A percentile compares a stretch with the other conserved stretches of the same genome.
phyloP scores from a whole-genome alignment of 2,888 invertebrate genomes.

The Pyrochroa serraticornis region DNA sequence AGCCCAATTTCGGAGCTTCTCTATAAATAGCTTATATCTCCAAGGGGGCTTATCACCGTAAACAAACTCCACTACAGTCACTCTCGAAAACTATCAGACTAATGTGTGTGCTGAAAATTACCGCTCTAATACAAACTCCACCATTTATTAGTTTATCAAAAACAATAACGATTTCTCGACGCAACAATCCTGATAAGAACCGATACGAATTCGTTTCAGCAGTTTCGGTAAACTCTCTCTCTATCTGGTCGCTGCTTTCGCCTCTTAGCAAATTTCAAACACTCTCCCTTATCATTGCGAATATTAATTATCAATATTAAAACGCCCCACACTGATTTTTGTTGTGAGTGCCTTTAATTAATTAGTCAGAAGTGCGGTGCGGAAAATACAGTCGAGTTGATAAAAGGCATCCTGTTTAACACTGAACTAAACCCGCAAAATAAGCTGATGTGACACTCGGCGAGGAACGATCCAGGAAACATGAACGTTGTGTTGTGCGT shows the following conservation, averaged over 20 bases:
- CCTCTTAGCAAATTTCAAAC: no score
- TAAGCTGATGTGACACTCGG: constrained; percentile 11
- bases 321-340: not conserved
- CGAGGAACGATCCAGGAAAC: not conserved
- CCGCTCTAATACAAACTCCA: no score
- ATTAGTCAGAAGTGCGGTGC: constrained; percentile 16
- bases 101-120: not conserved
- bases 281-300: no score
- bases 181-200: no score
- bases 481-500: constrained; percentile 16
- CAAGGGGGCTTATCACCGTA: constrained; percentile 16
- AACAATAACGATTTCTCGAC: no score
- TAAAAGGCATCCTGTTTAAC: constrained; percentile 26
- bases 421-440: constrained; percentile 8
- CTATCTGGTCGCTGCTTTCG: no score
- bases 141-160: no score
- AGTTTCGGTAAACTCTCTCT: no score
- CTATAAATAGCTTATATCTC: constrained; percentile 21
- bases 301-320: not conserved
- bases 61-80: not conserved
- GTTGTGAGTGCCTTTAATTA: not conserved
- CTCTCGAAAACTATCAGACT: not conserved
- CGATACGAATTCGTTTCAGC: no score
- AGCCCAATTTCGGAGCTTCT: not conserved
- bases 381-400: constrained; percentile 15